Evolutionary conservation across 2,797 vertebrate genomes (phyloP).

Genomic region (Cyprinella venusta): DNA sequence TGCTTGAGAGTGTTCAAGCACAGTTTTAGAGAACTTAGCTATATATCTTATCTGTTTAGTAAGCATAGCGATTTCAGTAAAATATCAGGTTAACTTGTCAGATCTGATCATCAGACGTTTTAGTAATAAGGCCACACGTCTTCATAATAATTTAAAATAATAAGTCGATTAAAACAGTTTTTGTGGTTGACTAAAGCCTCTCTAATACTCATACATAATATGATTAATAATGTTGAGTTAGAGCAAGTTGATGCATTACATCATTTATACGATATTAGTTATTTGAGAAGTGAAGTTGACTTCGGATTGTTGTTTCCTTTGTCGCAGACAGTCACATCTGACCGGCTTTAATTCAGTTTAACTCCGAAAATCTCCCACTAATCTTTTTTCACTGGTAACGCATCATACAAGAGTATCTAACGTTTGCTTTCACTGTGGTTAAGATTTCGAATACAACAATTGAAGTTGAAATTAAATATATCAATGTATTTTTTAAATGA

Average conservation of each 20-base stretch:
- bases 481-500: background rate
- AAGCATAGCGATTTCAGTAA: background rate
- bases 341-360: background rate
- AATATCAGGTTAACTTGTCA: background rate
- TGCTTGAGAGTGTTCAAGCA: background rate
- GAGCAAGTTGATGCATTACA: background rate
- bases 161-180: background rate
- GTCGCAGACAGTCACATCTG: slow-evolving; percentile 20
- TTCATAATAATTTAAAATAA: background rate
- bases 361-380: background rate
- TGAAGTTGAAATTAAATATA: background rate
- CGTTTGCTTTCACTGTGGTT: no score
- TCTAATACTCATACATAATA: background rate
- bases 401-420: no score
- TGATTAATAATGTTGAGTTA: background rate
- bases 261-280: background rate
- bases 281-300: background rate
- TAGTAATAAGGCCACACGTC: background rate
- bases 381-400: no score
- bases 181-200: background rate
- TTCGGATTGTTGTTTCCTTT: slow-evolving; percentile 21
- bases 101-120: background rate
- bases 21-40: no score
- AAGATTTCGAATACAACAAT: background rate
- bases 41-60: background rate